Evolutionary conservation across 1,140 invertebrate species (phyloP), one percentile per base, ranked within the genome.

Genomic region (Papilio glaucus): DNA sequence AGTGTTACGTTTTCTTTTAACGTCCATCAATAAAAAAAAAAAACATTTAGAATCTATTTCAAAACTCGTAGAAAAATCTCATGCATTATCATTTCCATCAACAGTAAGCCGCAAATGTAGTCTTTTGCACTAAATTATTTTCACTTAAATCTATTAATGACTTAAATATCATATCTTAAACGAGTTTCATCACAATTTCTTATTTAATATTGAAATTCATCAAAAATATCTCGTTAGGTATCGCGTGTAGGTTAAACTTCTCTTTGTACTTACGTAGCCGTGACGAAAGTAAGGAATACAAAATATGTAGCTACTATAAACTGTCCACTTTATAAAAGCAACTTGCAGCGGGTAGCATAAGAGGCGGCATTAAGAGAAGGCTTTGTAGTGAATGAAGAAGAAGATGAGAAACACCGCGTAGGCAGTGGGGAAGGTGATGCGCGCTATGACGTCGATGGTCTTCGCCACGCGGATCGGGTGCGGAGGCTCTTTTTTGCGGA

Each of bases 321-420:
- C 69, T 77, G 84, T 85, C 74, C 77, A 80, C 42, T 83, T 77
- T 77, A 81, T 79, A 80, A 74, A 88, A 86, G 86, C 83, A 77
- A 77, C 80, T 80, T 62, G 79, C 75, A 77, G 84, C 78, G 77
- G 74, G 79, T 42, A 71, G 74, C 72, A 68, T 75, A 75, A 73
- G 74, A 85, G 87, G 82, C 87, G 88, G 85, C 86, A 93, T 94
- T 95, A 95, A 94, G 94, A 95, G 90, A 95, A 95, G 89, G 94
- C 94, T 90, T 97, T 97, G 93, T 98, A 98, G 94, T 97, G 97
- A 81, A 98, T 96, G 94, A 98, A 98, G 95, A 98, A 98, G 94
- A 98, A 98, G 86, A 98, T 97, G 78, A 98, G 95, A 94, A 98
- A 98, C 83, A 98, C 95, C 85, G 97, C 96, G 90, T 98, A 98